These are phyloP conservation scores for Hedychridium roseum DNA, from an alignment of 2,888 invertebrate genomes.

Conservation along the genomic window DNA sequence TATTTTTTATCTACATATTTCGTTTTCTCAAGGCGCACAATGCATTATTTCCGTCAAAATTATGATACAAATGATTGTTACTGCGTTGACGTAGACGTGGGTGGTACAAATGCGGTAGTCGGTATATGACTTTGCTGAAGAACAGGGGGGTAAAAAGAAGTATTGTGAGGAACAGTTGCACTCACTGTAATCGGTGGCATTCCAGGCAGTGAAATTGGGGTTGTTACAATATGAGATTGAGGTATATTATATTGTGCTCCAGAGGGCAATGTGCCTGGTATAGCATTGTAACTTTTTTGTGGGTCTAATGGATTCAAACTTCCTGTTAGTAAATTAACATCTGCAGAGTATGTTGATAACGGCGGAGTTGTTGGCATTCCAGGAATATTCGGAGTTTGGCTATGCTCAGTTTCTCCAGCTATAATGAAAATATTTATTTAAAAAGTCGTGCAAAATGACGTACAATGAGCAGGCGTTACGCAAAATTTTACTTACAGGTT, in stretches of 20 bases:
- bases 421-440: not conserved
- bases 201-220: constrained; percentile 77
- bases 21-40: constrained; percentile 1
- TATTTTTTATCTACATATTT: constrained; percentile 17
- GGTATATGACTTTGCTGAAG: constrained; percentile 43
- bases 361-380: constrained; percentile 56
- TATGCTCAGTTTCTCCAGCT: constrained; percentile 18
- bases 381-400: constrained; percentile 55
- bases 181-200: constrained; percentile 84
- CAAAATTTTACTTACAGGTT: constrained; percentile 37
- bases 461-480: not conserved
- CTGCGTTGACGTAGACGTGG: constrained; percentile 45
- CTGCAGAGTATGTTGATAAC: constrained; percentile 32
- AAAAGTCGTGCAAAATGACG: not conserved
- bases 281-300: constrained; percentile 33
- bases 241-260: constrained; percentile 51
- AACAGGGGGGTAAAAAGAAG: constrained; percentile 49
- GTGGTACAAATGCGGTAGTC: constrained; percentile 11
- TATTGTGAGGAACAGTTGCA: constrained; percentile 71
- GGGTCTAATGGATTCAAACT: constrained; percentile 13
- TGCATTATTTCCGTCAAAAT: not conserved
- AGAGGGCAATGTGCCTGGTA: constrained; percentile 46
- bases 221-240: constrained; percentile 66
- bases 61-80: constrained; percentile 28
- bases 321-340: constrained; percentile 14